A percentile compares a stretch with the other conserved stretches of the same genome.
Evolutionary conservation across 1,140 invertebrate species (phyloP).

Genomic region (Nautilus pompilius): DNA sequence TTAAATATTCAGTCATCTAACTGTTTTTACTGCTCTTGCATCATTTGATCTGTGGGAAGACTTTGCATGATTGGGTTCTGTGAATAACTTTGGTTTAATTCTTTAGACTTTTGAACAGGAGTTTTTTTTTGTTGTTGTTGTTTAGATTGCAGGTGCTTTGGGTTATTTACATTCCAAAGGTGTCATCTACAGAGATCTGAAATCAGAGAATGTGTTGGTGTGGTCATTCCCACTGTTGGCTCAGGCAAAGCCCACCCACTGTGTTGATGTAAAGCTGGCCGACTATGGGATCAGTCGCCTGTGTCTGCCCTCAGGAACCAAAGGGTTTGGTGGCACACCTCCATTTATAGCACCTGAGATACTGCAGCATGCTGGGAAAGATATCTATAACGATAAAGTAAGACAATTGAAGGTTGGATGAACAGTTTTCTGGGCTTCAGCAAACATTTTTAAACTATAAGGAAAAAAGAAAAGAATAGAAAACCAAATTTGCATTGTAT

Average conservation of each 20-base stretch:
- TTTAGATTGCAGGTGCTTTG: conserved; percentile 81
- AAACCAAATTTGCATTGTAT: too few relatives aligned
- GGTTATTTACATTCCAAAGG: conserved; percentile 93
- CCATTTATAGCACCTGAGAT: conserved; percentile 99
- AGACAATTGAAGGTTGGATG: too few relatives aligned
- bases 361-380: conserved; percentile 95
- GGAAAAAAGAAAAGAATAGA: too few relatives aligned
- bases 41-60: neutral
- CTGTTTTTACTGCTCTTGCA: too few relatives aligned
- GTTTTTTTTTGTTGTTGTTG: conserved; percentile 12
- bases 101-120: neutral
- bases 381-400: conserved; percentile 97
- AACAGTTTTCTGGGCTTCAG: too few relatives aligned
- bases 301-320: conserved; percentile 64
- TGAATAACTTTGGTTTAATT: neutral
- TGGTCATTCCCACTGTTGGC: conserved; percentile 81
- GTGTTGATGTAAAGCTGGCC: conserved; percentile 86
- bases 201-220: conserved; percentile 97
- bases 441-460: too few relatives aligned
- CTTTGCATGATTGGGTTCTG: neutral
- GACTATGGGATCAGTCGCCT: conserved; percentile 92
- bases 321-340: conserved; percentile 84
- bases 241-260: conserved; percentile 50
- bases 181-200: conserved; percentile 94
- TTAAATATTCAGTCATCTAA: too few relatives aligned